These are phyloP conservation scores for Charanyca ferruginea DNA, from an alignment of 2,888 invertebrate species.

Conservation along the genomic window DNA sequence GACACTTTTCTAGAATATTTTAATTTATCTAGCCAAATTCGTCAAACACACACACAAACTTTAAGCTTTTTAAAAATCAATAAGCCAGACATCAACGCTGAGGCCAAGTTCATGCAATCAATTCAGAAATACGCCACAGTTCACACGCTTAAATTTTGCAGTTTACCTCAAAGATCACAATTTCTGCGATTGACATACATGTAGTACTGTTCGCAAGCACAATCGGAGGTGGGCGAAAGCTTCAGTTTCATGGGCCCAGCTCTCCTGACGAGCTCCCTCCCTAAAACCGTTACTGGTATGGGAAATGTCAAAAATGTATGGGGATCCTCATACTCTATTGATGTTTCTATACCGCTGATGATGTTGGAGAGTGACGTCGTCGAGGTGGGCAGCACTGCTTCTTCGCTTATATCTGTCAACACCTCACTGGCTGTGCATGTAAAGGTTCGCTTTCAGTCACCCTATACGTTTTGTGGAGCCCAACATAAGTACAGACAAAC, in stretches of 20 bases:
- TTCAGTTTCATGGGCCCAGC: slow-evolving; percentile 78
- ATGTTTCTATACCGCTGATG: slow-evolving; percentile 5
- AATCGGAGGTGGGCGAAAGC: slow-evolving; percentile 61
- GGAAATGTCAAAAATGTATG: slow-evolving; percentile 5
- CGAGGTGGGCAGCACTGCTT: slow-evolving; percentile 70
- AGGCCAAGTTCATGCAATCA: slow-evolving; percentile 38
- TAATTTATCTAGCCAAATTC: slow-evolving; percentile 13
- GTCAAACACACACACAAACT: slow-evolving; percentile 9
- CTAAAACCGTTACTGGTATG: slow-evolving; percentile 3
- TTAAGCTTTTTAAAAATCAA: slow-evolving; percentile 20
- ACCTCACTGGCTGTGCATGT: slow-evolving; percentile 80
- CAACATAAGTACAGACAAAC: slow-evolving; percentile 28
- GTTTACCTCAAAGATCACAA: slow-evolving; percentile 28
- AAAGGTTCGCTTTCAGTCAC: slow-evolving; percentile 62
- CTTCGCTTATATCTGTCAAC: slow-evolving; percentile 77
- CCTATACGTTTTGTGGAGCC: slow-evolving; percentile 28
- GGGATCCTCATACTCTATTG: slow-evolving; percentile 21
- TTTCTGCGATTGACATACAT: slow-evolving; percentile 65
- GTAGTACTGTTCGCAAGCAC: slow-evolving; percentile 61
- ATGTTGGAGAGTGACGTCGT: slow-evolving; percentile 12
- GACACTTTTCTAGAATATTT: slow-evolving; percentile 12
- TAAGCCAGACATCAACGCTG: slow-evolving; percentile 20
- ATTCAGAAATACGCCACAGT: slow-evolving; percentile 24
- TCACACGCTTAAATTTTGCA: slow-evolving; percentile 51
- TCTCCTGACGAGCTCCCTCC: slow-evolving; percentile 37